Conservation (phyloP, 2,888 invertebrate genomes). For the Gymnocheta viridis region DNA sequence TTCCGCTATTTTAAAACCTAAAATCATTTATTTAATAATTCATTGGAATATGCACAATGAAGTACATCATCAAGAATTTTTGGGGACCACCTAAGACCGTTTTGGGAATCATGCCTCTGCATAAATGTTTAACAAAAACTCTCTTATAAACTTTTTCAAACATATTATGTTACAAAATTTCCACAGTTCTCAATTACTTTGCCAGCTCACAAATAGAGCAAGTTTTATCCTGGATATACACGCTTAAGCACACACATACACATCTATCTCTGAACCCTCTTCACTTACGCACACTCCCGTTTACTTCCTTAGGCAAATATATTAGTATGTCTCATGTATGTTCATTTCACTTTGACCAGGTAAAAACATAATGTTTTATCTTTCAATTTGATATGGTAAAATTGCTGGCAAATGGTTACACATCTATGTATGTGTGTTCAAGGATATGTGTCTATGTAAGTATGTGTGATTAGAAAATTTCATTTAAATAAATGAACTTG, state of each 20-base stretch:
- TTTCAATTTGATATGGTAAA: constrained; percentile 13
- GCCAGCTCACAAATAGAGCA: constrained; percentile 2
- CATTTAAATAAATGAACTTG: constrained; percentile 8
- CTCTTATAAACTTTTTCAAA: neutral
- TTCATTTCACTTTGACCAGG: constrained; percentile 3
- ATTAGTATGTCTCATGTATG: too few species aligned
- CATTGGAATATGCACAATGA: too few species aligned
- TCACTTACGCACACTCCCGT: neutral
- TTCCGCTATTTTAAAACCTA: too few species aligned
- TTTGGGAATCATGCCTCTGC: neutral
- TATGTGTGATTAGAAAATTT: neutral
- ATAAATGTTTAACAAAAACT: neutral
- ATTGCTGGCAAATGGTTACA: neutral
- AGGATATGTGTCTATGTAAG: neutral
- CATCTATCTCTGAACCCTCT: neutral
- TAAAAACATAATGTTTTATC: constrained; percentile 38
- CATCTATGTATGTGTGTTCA: neutral
- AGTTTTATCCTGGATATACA: neutral
- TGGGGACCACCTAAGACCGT: too few species aligned
- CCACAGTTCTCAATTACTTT: constrained; percentile 46
- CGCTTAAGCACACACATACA: neutral
- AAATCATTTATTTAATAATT: too few species aligned
- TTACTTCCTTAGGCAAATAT: neutral
- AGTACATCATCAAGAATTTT: too few species aligned
- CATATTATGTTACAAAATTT: constrained; percentile 21